These are phyloP conservation scores for Sinocyclocheilus maitianheensis DNA, from an alignment of 2,113 vertebrate genomes.

Conservation along the genomic window DNA sequence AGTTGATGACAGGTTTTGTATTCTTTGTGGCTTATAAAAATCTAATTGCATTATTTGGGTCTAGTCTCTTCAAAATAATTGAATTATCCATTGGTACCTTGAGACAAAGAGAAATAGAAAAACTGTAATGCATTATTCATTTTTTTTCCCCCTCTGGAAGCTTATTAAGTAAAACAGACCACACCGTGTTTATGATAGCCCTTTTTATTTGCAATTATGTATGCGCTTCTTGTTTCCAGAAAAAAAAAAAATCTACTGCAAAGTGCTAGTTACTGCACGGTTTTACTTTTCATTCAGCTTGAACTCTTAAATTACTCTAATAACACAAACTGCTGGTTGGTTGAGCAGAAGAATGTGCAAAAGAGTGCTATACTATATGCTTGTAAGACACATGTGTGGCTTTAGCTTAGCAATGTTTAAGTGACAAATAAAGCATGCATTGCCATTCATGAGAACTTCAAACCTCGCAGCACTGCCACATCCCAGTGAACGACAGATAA, in stretches of 20 bases:
- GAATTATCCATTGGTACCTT: constrained; percentile 57
- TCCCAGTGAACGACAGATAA: not conserved
- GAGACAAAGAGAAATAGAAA: constrained; percentile 54
- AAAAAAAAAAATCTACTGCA: constrained; percentile 21
- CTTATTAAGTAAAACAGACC: constrained; percentile 61
- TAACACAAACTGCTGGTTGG: not conserved
- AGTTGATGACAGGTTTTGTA: constrained; percentile 49
- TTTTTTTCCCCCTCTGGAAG: constrained; percentile 27
- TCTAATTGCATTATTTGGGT: constrained; percentile 64
- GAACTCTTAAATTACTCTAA: constrained; percentile 12
- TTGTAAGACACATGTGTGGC: not conserved
- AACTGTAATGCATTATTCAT: constrained; percentile 63
- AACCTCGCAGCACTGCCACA: not conserved
- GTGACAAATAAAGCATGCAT: constrained; percentile 23
- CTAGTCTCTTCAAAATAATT: constrained; percentile 58
- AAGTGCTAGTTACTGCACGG: constrained; percentile 3
- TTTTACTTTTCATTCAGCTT: not conserved
- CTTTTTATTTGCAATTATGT: constrained; percentile 59
- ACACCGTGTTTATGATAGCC: constrained; percentile 60
- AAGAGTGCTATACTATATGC: not conserved
- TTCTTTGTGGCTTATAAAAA: constrained; percentile 57
- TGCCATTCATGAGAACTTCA: not conserved
- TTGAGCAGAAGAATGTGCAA: not conserved
- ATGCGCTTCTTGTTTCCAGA: constrained; percentile 37
- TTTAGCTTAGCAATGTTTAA: constrained; percentile 14